Conservation (phyloP, 2,797 vertebrate species). For the Galagoides demidoff region DNA sequence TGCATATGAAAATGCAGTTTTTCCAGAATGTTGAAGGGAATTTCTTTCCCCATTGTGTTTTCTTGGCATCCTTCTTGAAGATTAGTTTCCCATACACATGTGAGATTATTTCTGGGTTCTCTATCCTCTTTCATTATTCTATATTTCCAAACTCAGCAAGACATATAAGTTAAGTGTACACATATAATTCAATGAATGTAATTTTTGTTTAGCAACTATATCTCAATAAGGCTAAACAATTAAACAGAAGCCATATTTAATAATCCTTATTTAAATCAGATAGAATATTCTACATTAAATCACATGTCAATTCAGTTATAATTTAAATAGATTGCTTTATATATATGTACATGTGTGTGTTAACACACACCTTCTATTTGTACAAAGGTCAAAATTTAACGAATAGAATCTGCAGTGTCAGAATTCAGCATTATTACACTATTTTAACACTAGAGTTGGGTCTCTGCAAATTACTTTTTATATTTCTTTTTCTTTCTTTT, state of each 20-base stretch:
- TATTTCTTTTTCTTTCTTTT: no score
- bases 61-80: neutral
- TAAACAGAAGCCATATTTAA: neutral
- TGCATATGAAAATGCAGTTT: neutral
- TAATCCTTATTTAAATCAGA: neutral
- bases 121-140: neutral
- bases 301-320: neutral
- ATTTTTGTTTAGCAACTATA: neutral
- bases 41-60: neutral
- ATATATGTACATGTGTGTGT: neutral
- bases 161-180: neutral
- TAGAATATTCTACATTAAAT: neutral
- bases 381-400: neutral
- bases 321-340: neutral
- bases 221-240: neutral
- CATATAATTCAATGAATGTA: no score
- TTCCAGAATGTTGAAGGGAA: neutral
- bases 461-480: neutral
- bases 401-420: neutral
- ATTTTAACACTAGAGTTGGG: neutral
- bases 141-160: neutral
- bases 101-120: neutral
- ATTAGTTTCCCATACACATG: neutral
- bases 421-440: neutral
- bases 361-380: neutral